These are phyloP conservation scores for Peromyscus maniculatus DNA, from an alignment of 2,113 vertebrate genomes.

Conservation along the genomic window DNA sequence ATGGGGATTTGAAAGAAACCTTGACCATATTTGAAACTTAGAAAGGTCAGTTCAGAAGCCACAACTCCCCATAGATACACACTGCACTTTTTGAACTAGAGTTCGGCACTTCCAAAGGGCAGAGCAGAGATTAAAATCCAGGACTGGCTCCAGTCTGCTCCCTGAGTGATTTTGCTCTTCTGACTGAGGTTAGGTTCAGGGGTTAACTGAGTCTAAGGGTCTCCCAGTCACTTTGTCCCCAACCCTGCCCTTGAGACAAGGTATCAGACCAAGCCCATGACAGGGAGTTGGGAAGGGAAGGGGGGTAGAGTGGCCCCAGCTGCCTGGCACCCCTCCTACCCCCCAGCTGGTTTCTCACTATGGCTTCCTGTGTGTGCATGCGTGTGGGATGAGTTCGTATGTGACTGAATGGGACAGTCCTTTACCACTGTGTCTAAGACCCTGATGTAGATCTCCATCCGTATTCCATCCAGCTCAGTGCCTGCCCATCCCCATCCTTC, in stretches of 20 bases:
- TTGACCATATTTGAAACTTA: conserved; percentile 6
- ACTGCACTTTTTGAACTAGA: neutral
- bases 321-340: neutral
- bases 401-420: neutral
- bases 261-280: neutral
- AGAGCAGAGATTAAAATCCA: neutral
- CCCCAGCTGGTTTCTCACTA: neutral
- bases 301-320: neutral
- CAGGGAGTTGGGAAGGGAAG: neutral
- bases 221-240: neutral
- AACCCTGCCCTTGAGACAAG: neutral
- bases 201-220: neutral
- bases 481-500: too few relatives aligned
- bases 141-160: neutral
- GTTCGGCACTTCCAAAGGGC: neutral
- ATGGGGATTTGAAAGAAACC: neutral
- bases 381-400: neutral
- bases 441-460: neutral
- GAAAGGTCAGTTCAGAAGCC: neutral
- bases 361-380: neutral
- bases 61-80: neutral
- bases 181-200: neutral
- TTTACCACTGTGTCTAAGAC: neutral
- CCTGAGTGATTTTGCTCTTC: neutral
- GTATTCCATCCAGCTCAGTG: neutral